Evolutionary conservation across 2,888 invertebrate genomes (phyloP).

Genomic region (Diloba caeruleocephala): DNA sequence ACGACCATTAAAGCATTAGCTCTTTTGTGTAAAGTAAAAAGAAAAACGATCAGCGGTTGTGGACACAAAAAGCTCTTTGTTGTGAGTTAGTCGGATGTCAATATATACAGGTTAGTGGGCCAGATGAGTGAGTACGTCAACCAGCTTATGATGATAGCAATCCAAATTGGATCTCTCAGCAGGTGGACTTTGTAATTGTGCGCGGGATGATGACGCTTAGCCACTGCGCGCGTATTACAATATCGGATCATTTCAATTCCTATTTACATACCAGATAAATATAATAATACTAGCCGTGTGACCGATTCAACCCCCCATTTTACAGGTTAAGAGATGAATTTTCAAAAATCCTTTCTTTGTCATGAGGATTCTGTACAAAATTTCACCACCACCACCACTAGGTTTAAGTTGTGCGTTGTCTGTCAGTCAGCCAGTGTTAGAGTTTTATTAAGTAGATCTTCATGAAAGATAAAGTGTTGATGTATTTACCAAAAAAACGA

Average conservation of each 20-base stretch:
- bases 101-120: conserved; percentile 77
- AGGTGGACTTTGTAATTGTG: conserved; percentile 73
- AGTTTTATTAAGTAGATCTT: too few species aligned
- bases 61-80: conserved; percentile 72
- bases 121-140: conserved; percentile 71
- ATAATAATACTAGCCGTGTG: too few species aligned
- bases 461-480: conserved; percentile 14
- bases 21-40: conserved; percentile 57
- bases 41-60: conserved; percentile 55
- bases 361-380: too few species aligned
- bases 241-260: conserved; percentile 5
- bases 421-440: too few species aligned
- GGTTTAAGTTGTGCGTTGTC: too few species aligned
- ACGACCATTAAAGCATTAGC: conserved; percentile 50
- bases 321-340: too few species aligned
- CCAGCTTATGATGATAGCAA: conserved; percentile 71
- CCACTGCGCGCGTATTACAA: conserved; percentile 20
- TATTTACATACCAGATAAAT: conserved; percentile 14
- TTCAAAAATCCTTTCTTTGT: too few species aligned
- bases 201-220: conserved; percentile 30
- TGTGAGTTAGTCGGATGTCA: conserved; percentile 68
- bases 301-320: too few species aligned
- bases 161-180: conserved; percentile 83
- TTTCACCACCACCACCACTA: too few species aligned
- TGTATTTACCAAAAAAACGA: conserved; percentile 16